Evolutionary conservation across 2,113 vertebrate species (phyloP).

Genomic region (Donacobius atricapilla): DNA sequence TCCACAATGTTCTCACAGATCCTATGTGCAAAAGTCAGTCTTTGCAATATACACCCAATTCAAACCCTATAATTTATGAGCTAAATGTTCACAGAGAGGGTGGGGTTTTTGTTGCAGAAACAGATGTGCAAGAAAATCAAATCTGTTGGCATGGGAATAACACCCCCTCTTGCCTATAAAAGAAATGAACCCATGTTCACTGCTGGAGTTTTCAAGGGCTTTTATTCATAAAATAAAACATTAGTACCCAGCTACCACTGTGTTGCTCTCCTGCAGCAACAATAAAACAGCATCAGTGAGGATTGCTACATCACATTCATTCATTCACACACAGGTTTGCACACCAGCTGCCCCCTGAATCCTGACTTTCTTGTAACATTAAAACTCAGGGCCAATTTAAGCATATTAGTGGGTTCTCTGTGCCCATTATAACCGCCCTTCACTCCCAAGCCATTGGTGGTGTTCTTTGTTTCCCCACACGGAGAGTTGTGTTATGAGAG

Average conservation of each 20-base stretch:
- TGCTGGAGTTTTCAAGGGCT: constrained; percentile 60
- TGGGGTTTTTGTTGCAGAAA: constrained; percentile 61
- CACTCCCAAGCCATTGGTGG: not conserved
- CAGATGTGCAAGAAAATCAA: constrained; percentile 69
- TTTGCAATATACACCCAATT: constrained; percentile 62
- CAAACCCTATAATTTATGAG: constrained; percentile 68
- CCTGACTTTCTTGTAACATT: constrained; percentile 22
- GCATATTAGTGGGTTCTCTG: not conserved
- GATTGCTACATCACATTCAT: not conserved
- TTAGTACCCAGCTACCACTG: constrained; percentile 51
- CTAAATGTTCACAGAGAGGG: constrained; percentile 61
- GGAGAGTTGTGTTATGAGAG: not conserved
- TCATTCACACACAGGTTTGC: constrained; percentile 3
- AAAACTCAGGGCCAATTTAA: constrained; percentile 15
- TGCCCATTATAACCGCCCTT: not conserved
- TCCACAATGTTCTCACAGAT: constrained; percentile 62
- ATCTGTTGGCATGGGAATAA: constrained; percentile 68
- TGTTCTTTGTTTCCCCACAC: not conserved
- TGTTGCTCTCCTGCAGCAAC: constrained; percentile 56
- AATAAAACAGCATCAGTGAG: constrained; percentile 54
- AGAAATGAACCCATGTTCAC: constrained; percentile 65
- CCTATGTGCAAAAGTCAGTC: constrained; percentile 44
- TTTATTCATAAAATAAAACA: constrained; percentile 70
- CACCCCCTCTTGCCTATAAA: constrained; percentile 57
- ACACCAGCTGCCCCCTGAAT: constrained; percentile 20